These are phyloP conservation scores for Callospermophilus lateralis DNA, from an alignment of 2,113 vertebrate species.

Conservation along the genomic window DNA sequence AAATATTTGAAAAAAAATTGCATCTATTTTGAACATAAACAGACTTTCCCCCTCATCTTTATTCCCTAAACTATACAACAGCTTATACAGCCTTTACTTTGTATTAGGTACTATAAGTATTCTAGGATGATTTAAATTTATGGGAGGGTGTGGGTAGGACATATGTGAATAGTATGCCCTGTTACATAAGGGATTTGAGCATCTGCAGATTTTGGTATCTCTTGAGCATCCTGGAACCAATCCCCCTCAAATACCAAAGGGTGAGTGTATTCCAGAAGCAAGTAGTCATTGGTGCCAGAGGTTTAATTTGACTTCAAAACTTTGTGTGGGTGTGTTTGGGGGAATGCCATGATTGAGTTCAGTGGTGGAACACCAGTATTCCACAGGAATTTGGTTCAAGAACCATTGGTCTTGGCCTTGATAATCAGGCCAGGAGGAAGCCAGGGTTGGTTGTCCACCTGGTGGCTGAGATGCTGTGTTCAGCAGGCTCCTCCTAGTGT, in stretches of 20 bases:
- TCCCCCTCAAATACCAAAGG: neutral
- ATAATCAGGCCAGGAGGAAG: neutral
- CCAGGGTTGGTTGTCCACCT: neutral
- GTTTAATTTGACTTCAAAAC: conserved; percentile 31
- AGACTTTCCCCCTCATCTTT: neutral
- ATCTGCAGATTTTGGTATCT: neutral
- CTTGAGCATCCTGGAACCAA: neutral
- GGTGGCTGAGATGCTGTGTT: neutral
- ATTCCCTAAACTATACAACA: neutral
- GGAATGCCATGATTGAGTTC: neutral
- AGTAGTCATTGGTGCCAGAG: neutral
- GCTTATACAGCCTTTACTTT: neutral
- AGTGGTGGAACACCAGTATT: neutral
- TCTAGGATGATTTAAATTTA: neutral
- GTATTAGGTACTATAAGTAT: neutral
- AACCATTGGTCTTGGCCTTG: neutral
- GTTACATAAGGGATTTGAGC: neutral
- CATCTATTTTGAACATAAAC: neutral
- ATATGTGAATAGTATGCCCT: neutral
- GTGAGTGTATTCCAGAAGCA: neutral
- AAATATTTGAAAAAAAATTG: neutral
- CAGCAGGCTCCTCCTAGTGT: neutral
- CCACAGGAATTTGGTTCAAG: neutral
- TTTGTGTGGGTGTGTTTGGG: neutral
- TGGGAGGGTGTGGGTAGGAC: neutral